Evolutionary conservation across 1,140 invertebrate genomes (phyloP).

Genomic region (Drosophila asahinai): DNA sequence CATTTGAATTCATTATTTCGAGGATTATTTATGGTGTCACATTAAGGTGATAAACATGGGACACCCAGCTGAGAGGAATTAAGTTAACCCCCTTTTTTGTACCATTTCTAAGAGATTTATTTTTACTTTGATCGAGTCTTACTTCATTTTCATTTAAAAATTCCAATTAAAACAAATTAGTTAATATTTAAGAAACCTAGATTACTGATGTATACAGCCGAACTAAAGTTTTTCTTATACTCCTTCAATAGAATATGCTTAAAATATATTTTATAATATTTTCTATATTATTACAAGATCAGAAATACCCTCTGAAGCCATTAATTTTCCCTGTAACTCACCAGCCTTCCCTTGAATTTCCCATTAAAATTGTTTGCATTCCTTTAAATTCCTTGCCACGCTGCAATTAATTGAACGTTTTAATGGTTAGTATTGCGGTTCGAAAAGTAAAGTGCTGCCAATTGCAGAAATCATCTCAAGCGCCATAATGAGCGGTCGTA

Average conservation of each 20-base stretch:
- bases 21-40: conserved; percentile 21
- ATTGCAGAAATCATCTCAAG: conserved; percentile 28
- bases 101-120: neutral
- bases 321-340: no score
- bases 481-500: conserved; percentile 51
- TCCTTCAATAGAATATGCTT: no score
- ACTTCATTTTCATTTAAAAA: neutral
- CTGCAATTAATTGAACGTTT: conserved; percentile 21
- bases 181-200: neutral
- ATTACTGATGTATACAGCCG: no score
- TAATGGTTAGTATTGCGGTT: conserved; percentile 1
- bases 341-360: conserved; percentile 5
- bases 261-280: no score
- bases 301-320: neutral
- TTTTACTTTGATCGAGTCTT: neutral
- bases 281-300: neutral
- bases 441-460: conserved; percentile 19
- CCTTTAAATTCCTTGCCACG: conserved; percentile 6
- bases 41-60: conserved; percentile 24
- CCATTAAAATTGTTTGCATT: conserved; percentile 3
- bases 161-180: neutral
- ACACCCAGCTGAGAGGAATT: conserved; percentile 4
- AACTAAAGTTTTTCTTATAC: no score
- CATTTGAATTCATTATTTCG: conserved; percentile 46
- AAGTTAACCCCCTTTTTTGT: neutral